Conservation (phyloP, 2,797 vertebrate genomes). For the Dermochelys coriacea region DNA sequence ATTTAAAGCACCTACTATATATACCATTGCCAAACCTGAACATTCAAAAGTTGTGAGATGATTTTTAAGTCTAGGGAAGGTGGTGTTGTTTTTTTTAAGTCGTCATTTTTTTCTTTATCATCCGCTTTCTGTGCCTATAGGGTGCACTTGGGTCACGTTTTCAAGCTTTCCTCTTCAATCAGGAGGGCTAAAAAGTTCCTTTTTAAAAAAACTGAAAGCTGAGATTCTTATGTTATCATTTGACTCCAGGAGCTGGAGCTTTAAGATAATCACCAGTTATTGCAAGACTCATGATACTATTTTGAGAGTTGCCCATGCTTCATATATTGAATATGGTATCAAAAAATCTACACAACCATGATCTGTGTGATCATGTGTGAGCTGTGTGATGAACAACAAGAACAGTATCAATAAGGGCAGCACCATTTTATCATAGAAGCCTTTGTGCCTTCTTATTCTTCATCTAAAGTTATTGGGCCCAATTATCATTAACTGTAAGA, state of each 20-base stretch:
- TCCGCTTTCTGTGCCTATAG: conserved; percentile 14
- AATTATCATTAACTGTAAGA: background rate
- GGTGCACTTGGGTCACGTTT: background rate
- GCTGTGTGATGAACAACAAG: background rate
- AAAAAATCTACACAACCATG: background rate
- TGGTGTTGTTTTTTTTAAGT: background rate
- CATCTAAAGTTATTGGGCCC: background rate
- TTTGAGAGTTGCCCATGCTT: background rate
- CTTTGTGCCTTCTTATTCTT: background rate
- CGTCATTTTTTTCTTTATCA: background rate
- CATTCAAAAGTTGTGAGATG: background rate
- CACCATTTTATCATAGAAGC: background rate
- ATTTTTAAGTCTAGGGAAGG: conserved; percentile 13
- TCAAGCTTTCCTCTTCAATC: background rate
- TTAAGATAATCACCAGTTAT: background rate
- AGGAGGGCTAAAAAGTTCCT: background rate
- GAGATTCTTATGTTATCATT: accelerated
- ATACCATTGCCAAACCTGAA: conserved; percentile 7
- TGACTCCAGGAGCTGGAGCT: background rate
- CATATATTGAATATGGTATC: background rate
- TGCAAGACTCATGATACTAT: background rate
- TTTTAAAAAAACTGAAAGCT: background rate
- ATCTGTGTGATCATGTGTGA: background rate
- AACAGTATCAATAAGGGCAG: background rate
- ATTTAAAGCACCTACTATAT: conserved; percentile 18